phyloP scores from a whole-genome alignment of 2,797 vertebrate genomes.

The Acomys russatus region DNA sequence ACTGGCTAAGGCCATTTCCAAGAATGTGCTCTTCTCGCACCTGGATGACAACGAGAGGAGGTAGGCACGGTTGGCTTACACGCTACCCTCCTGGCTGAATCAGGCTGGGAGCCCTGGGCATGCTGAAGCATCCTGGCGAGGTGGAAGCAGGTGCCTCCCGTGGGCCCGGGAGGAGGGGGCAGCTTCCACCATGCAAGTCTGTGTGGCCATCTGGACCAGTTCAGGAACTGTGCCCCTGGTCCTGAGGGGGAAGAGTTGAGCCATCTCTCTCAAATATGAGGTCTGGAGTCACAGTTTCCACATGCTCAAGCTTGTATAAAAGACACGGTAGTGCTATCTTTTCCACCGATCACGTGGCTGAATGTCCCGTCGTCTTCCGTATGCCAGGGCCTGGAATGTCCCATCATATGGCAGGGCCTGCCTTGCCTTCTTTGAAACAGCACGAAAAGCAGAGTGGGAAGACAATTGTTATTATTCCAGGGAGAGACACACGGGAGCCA shows the following conservation, averaged over 20 bases:
- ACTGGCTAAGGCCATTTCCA: constrained; percentile 98
- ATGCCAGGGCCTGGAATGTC: not conserved
- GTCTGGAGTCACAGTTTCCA: fast-evolving
- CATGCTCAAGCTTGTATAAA: fast-evolving
- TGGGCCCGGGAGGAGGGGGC: not conserved
- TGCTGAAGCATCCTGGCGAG: not conserved
- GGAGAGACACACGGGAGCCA: not conserved
- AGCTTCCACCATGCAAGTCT: not conserved
- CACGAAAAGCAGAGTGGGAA: not conserved
- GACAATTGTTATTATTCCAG: not conserved
- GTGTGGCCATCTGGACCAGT: not conserved
- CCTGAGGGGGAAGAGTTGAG: not conserved
- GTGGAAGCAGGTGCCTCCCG: not conserved
- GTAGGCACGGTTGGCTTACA: constrained; percentile 82
- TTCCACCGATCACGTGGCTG: not conserved
- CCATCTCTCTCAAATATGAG: not conserved
- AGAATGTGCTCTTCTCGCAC: constrained; percentile 98
- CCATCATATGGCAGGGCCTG: too few species aligned
- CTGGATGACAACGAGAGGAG: constrained; percentile 99
- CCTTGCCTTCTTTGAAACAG: too few species aligned
- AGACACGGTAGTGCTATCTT: not conserved
- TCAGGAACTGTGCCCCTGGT: not conserved
- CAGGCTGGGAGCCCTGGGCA: too few species aligned
- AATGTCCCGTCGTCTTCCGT: not conserved
- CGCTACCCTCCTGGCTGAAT: not conserved